These are phyloP conservation scores for Parascotia fuliginaria DNA, from an alignment of 2,888 invertebrate genomes.

Conservation along the genomic window DNA sequence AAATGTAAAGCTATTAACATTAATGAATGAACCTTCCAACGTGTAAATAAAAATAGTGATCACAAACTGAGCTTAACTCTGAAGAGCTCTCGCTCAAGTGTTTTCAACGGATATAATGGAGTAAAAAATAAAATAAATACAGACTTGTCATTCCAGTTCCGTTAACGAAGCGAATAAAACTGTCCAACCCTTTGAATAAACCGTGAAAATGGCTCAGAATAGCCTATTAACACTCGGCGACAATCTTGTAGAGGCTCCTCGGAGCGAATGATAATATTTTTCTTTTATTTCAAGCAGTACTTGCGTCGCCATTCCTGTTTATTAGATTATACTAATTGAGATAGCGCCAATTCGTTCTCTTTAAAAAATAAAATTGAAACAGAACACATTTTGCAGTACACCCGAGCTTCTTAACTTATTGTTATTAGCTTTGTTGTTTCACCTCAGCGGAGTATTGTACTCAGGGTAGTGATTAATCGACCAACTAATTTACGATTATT, in stretches of 20 bases:
- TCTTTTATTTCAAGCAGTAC: conserved; percentile 74
- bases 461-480: conserved; percentile 1
- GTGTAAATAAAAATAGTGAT: conserved; percentile 21
- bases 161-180: conserved; percentile 79
- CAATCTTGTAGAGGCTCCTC: conserved; percentile 70
- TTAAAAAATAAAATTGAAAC: conserved; percentile 56
- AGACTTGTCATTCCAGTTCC: conserved; percentile 60
- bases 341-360: conserved; percentile 59
- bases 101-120: conserved; percentile 50
- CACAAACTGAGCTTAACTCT: conserved; percentile 21
- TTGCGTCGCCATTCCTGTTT: conserved; percentile 56
- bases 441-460: conserved; percentile 26
- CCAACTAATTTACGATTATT: neutral
- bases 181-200: conserved; percentile 76
- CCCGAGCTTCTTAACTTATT: conserved; percentile 40
- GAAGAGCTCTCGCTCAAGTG: conserved; percentile 33
- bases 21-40: conserved; percentile 18
- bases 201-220: conserved; percentile 72
- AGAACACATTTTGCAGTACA: conserved; percentile 43
- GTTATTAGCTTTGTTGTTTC: conserved; percentile 42
- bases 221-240: conserved; percentile 77
- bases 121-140: conserved; percentile 70
- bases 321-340: conserved; percentile 76
- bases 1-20: conserved; percentile 14
- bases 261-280: conserved; percentile 75